A percentile compares a stretch with the other conserved stretches of the same genome.
Evolutionary conservation across 2,797 vertebrate genomes (phyloP).

Genomic region (Alca torda): DNA sequence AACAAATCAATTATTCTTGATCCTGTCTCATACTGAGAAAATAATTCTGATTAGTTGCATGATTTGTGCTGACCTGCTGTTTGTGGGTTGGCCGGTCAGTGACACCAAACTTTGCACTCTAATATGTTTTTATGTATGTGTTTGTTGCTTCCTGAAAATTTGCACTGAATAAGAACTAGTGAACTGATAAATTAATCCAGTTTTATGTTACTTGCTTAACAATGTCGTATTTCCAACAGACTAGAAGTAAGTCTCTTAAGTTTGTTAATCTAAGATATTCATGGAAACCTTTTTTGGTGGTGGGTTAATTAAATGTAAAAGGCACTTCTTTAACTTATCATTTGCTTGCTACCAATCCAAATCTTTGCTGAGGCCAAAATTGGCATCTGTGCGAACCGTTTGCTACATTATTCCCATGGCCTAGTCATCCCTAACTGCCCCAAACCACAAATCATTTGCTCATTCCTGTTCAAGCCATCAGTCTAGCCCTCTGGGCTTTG

Average conservation of each 20-base stretch:
- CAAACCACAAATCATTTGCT: conserved; percentile 59
- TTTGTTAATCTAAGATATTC: background rate
- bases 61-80: background rate
- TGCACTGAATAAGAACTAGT: background rate
- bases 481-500: conserved; percentile 59
- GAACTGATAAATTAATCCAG: background rate
- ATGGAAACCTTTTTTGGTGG: background rate
- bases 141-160: background rate
- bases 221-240: background rate
- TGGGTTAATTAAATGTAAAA: background rate
- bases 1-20: background rate
- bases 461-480: conserved; percentile 54
- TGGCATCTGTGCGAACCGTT: conserved; percentile 47
- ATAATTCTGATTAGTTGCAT: background rate
- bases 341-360: conserved; percentile 8
- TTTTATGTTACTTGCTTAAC: background rate
- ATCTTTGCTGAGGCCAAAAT: background rate
- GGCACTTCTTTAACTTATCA: background rate
- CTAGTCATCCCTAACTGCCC: conserved; percentile 49
- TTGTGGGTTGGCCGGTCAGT: background rate
- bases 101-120: background rate
- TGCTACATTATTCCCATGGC: conserved; percentile 59
- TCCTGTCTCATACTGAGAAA: background rate
- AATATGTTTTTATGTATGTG: background rate
- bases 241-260: background rate